Evolutionary conservation across 2,113 vertebrate genomes (phyloP), one percentile per base, ranked within the genome.

Genomic region (Glaucidium brasilianum): DNA sequence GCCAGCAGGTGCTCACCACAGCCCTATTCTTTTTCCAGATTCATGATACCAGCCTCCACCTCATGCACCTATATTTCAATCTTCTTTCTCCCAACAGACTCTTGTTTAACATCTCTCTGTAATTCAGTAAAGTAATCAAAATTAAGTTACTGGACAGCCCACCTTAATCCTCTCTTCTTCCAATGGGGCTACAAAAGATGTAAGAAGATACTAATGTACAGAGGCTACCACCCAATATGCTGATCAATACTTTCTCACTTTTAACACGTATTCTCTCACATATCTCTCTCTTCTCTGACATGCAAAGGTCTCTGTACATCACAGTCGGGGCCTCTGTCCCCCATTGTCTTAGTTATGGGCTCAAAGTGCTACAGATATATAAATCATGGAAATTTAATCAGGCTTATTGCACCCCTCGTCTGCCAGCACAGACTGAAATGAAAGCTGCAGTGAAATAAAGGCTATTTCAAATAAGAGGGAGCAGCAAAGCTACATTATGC

Each of bases 331-430:
- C 77, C 81, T 91, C 71, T 90, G 93, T 93, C 85, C 90, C 69
- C 74, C 81, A 93, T 91, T 93, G 93, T 94, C 87, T 96, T 94
- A 96, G 90, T 91, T 95, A 93, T 37, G 52, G 84, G 78, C 56
- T 81, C 56, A 4, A 67, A 72, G 79, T 92, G 68, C 88, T 84
- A 73, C 82, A 91, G 90, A 84, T 89, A 93, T 64, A 96, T 96
- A 96, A 97, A 96, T 96, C 91, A 95, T 89, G 85, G 94, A 96
- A 92, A 93, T 94, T 95, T 96, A 95, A 96, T 96, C 92, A 97
- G 83, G 60, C 91, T 96, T 94, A 95, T 91, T 96, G 92, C 84
- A 95, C 87, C 58, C 60, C 76, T 97, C 87, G 82, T 72, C 84
- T 97, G 89, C 93, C 94, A 96, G 77, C 69, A 92, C 50, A 75